Evolutionary conservation across 2,113 vertebrate genomes (phyloP).

Genomic region (Mixornis gularis): DNA sequence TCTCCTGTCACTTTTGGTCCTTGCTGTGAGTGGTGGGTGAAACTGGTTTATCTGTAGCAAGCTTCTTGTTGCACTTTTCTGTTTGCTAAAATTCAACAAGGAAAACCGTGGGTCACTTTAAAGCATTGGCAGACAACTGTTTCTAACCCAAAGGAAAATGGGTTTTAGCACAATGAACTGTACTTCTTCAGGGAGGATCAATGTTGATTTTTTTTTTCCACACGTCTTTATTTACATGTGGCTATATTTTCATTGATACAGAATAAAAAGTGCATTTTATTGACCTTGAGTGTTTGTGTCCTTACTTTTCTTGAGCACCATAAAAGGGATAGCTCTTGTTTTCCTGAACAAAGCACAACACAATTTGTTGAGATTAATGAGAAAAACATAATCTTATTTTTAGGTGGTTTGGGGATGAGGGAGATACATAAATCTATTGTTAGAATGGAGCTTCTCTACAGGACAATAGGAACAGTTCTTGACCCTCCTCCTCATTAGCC

Average conservation of each 20-base stretch:
- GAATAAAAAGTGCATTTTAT: slow-evolving; percentile 81
- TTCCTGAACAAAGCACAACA: neutral
- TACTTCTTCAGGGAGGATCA: slow-evolving; percentile 76
- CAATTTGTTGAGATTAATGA: neutral
- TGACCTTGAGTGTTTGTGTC: slow-evolving; percentile 32
- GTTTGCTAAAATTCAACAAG: slow-evolving; percentile 47
- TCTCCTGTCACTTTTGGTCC: neutral
- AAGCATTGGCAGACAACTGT: slow-evolving; percentile 70
- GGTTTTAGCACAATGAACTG: slow-evolving; percentile 80
- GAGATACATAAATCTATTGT: neutral
- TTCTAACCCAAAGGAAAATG: slow-evolving; percentile 69
- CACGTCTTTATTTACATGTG: slow-evolving; percentile 75
- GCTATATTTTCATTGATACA: slow-evolving; percentile 77
- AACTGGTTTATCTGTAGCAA: slow-evolving; percentile 18
- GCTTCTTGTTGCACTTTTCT: slow-evolving; percentile 51
- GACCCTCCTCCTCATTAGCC: neutral
- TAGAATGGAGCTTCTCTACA: neutral
- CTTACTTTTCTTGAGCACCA: neutral
- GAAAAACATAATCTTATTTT: neutral
- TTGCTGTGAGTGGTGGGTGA: neutral
- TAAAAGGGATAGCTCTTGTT: neutral
- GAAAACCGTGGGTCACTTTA: slow-evolving; percentile 41
- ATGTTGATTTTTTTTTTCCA: slow-evolving; percentile 55
- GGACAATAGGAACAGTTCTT: neutral
- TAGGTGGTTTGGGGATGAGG: neutral